Conservation (phyloP, 2,888 invertebrate genomes). For the Cephalotes varians region DNA sequence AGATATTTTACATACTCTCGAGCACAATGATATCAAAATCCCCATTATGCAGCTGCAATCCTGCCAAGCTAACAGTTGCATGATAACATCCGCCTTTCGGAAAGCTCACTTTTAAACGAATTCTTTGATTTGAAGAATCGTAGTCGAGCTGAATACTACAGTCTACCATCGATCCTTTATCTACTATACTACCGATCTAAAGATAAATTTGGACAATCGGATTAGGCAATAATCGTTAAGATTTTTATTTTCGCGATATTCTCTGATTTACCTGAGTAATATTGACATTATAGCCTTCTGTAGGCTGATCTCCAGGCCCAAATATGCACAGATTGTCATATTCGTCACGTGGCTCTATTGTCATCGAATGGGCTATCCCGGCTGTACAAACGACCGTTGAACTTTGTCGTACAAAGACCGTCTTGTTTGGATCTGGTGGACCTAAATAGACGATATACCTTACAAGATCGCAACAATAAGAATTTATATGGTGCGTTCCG, state of each 20-base stretch:
- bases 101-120: slow-evolving; percentile 92
- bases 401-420: slow-evolving; percentile 93
- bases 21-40: slow-evolving; percentile 97
- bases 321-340: slow-evolving; percentile 94
- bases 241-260: not conserved
- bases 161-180: slow-evolving; percentile 87
- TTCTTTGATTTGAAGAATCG: slow-evolving; percentile 92
- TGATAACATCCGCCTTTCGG: slow-evolving; percentile 93
- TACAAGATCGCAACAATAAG: not conserved
- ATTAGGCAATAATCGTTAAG: not conserved
- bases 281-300: slow-evolving; percentile 86
- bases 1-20: slow-evolving; percentile 88
- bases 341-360: slow-evolving; percentile 96
- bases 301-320: slow-evolving; percentile 88
- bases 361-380: slow-evolving; percentile 91
- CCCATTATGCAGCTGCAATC: slow-evolving; percentile 93
- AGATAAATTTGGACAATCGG: not conserved
- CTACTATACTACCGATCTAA: slow-evolving; percentile 89
- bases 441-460: slow-evolving; percentile 86
- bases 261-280: slow-evolving; percentile 83
- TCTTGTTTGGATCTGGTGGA: slow-evolving; percentile 93
- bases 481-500: not conserved
- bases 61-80: slow-evolving; percentile 92
- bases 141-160: slow-evolving; percentile 89
- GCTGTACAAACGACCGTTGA: slow-evolving; percentile 95